Conservation (phyloP, 92 coral and sea anemone species). For the Parazoanthus darwini region DNA sequence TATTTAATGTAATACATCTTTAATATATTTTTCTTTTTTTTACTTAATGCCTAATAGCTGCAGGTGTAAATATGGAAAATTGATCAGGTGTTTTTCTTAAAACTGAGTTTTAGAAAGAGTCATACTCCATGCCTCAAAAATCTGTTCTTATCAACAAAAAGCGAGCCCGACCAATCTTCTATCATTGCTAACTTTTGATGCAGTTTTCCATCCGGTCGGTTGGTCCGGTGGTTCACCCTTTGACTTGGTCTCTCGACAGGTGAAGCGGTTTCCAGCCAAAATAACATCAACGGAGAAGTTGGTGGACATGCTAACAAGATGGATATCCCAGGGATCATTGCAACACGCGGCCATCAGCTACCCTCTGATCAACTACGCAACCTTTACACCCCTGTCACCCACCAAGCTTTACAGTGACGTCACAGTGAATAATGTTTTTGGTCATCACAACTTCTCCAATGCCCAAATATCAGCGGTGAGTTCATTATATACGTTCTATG, state of each 20-base stretch:
- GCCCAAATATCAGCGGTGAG: slow-evolving; percentile 55
- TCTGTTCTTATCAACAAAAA: too few relatives aligned
- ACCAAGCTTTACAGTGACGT: slow-evolving; percentile 46
- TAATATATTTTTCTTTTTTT: too few relatives aligned
- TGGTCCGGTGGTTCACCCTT: too few relatives aligned
- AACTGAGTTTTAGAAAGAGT: too few relatives aligned
- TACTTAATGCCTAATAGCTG: too few relatives aligned
- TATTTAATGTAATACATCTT: too few relatives aligned
- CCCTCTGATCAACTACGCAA: slow-evolving; percentile 55
- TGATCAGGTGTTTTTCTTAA: too few relatives aligned
- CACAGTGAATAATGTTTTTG: slow-evolving; percentile 32
- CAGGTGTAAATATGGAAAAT: too few relatives aligned
- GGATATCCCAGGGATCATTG: slow-evolving; percentile 47
- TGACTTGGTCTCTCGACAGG: slow-evolving; percentile 2
- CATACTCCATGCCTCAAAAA: too few relatives aligned
- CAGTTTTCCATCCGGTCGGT: too few relatives aligned
- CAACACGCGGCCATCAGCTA: slow-evolving; percentile 55
- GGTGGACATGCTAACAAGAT: slow-evolving; percentile 30
- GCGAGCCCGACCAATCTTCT: too few relatives aligned
- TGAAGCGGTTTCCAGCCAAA: slow-evolving; percentile 41
- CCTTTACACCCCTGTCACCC: slow-evolving; percentile 42
- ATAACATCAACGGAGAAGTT: slow-evolving; percentile 10
- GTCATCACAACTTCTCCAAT: slow-evolving; percentile 38
- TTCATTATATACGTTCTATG: neutral
- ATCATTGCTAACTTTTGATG: too few relatives aligned